phyloP scores from a whole-genome alignment of 2,888 invertebrate species.

The Dexiosoma caninum region DNA sequence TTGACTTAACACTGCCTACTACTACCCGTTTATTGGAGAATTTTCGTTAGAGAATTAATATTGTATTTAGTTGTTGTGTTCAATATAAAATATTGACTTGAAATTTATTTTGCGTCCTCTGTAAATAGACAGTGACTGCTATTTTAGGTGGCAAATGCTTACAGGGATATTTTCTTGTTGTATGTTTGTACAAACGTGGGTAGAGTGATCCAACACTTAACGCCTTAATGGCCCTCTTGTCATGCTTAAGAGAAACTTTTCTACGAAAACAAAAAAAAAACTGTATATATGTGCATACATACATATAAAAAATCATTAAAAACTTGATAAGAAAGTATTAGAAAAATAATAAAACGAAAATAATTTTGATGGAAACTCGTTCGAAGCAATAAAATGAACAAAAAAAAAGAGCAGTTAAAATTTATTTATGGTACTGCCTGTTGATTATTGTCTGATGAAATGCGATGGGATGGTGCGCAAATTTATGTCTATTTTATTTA shows the following conservation, averaged over 20 bases:
- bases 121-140: too few relatives aligned
- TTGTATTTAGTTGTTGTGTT: too few relatives aligned
- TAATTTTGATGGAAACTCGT: slow-evolving; percentile 39
- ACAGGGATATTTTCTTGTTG: neutral
- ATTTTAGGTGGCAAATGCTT: too few relatives aligned
- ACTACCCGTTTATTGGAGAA: too few relatives aligned
- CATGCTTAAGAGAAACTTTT: slow-evolving; percentile 46
- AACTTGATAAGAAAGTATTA: slow-evolving; percentile 39
- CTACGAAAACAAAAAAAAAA: neutral
- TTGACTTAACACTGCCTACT: too few relatives aligned
- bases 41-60: too few relatives aligned
- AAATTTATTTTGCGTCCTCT: too few relatives aligned
- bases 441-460: slow-evolving; percentile 19
- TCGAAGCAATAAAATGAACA: slow-evolving; percentile 10
- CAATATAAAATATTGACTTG: too few relatives aligned
- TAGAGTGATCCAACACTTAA: slow-evolving; percentile 28
- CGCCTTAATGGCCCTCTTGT: slow-evolving; percentile 50
- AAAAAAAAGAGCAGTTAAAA: neutral
- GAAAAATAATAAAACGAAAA: slow-evolving; percentile 5
- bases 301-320: slow-evolving; percentile 39
- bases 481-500: too few relatives aligned
- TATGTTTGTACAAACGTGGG: too few relatives aligned
- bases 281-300: too few relatives aligned
- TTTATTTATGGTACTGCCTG: slow-evolving; percentile 2
- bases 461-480: neutral